Base-by-base conservation (phyloP, 1,140 invertebrate genomes). In the Pseudomyrmex flavicornis region DNA sequence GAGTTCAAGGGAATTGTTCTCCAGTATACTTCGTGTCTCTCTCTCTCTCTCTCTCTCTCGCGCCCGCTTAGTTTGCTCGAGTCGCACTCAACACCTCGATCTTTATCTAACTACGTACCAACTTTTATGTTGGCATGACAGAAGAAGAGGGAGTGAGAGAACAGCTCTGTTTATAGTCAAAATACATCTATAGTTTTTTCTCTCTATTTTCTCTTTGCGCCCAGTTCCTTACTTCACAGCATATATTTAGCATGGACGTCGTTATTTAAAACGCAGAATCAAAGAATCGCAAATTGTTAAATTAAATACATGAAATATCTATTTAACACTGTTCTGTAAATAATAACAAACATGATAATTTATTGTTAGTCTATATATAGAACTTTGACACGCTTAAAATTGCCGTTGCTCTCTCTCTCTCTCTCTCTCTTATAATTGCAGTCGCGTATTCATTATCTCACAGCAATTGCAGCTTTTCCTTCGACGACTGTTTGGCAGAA, bases 1-100 rank as follows among this genome's bases (percentile, higher is more conserved):
- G 84, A 85, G 84, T 85, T 85, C 84, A 76, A 85, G 82, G 80
- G 63, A 63, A 85, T 83, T 73, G 84, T 84, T 75, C 75, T 62
- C 20, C 46, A 52, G 20, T 50, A 17, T 35, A 65, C 5, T 58
- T 46, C 54, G 9, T 13, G 22, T 48, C 17, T 63, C 59, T 56
- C 26, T 63, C 48, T 50, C 58, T 17, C 66, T 80, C n/a, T 75
- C 44, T 50, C 20, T 35, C 5, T 48, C 44, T 73, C 62, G 1
- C n/a, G 9, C 35, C 13, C 10, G 12, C 15, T 58, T n/a, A 10
- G 20, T 58, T 80, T 35, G 20, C 62, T 56, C 46, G 22, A 13
- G 35, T 83, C 61, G 74, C 46, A 35, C 35, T 62, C 80, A 65
- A 69, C 54, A 59, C 52, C 54, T 54, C 70, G 63, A 83, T 83